A percentile compares a stretch with the other conserved stretches of the same genome.
Evolutionary conservation across 2,797 vertebrate genomes (phyloP).

Genomic region (Psittacula derbiana): DNA sequence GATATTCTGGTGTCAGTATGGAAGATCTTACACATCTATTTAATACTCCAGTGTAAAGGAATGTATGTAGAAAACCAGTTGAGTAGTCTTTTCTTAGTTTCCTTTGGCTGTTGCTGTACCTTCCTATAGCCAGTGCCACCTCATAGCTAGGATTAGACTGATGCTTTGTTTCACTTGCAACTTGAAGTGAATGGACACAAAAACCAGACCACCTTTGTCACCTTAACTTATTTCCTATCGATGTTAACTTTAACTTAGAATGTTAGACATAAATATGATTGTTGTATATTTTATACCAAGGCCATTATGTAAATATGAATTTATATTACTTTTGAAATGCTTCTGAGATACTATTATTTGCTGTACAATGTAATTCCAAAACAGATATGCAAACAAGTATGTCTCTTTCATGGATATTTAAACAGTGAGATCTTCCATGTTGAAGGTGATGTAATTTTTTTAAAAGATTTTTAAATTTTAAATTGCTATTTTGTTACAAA

Average conservation of each 20-base stretch:
- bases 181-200: conserved; percentile 72
- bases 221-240: conserved; percentile 79
- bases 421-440: conserved; percentile 82
- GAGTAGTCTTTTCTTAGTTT: conserved; percentile 70
- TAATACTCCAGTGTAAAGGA: conserved; percentile 72
- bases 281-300: conserved; percentile 79
- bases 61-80: conserved; percentile 73
- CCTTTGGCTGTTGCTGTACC: conserved; percentile 72
- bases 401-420: conserved; percentile 81
- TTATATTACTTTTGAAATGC: conserved; percentile 80
- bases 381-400: conserved; percentile 80
- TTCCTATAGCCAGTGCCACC: conserved; percentile 73
- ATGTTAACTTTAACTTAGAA: conserved; percentile 77
- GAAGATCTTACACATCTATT: conserved; percentile 79
- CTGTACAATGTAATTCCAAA: conserved; percentile 77
- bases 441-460: conserved; percentile 79
- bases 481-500: conserved; percentile 84
- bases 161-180: conserved; percentile 72
- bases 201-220: conserved; percentile 75
- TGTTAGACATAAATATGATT: conserved; percentile 76
- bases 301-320: conserved; percentile 79
- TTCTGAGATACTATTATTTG: conserved; percentile 80
- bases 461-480: conserved; percentile 82
- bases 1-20: conserved; percentile 80
- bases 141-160: conserved; percentile 62